Conservation (phyloP, 1,140 invertebrate species). For the Aporrectodea caliginosa region DNA sequence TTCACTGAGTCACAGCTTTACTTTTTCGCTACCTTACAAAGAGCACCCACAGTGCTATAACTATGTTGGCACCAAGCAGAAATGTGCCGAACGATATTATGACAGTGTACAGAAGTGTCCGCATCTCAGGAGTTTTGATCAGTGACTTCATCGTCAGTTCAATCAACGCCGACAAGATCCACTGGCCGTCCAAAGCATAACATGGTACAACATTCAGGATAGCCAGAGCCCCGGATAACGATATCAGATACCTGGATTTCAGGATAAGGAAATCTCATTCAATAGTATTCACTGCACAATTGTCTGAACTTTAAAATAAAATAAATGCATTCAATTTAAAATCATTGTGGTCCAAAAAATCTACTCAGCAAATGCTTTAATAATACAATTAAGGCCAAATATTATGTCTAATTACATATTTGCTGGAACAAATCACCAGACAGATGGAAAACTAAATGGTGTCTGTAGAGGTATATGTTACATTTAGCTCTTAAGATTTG, state of each 20-base stretch:
- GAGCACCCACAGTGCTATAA: conserved; percentile 52
- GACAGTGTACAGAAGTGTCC: conserved; percentile 45
- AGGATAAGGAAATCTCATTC: no score
- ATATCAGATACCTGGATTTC: conserved; percentile 65
- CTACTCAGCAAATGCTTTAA: no score
- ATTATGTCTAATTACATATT: no score
- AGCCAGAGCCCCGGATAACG: conserved; percentile 84
- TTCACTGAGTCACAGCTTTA: background rate
- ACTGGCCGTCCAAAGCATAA: conserved; percentile 85
- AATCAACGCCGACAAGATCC: conserved; percentile 66
- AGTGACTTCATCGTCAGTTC: conserved; percentile 48
- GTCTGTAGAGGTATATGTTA: no score
- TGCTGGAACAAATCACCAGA: no score
- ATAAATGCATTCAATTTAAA: no score
- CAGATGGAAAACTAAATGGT: no score
- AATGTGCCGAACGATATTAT: conserved; percentile 49
- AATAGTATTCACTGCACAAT: no score
- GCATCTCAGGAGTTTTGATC: conserved; percentile 34
- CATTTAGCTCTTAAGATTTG: no score
- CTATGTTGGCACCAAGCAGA: conserved; percentile 47
- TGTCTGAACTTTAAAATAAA: no score
- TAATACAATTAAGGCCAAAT: no score
- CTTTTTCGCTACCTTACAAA: conserved; percentile 37
- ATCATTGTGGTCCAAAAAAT: no score
- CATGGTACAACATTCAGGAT: conserved; percentile 89